A percentile compares a stretch with the other conserved stretches of the same genome.
phyloP scores from a whole-genome alignment of 2,113 vertebrate genomes.

The Nothoprocta pentlandii region DNA sequence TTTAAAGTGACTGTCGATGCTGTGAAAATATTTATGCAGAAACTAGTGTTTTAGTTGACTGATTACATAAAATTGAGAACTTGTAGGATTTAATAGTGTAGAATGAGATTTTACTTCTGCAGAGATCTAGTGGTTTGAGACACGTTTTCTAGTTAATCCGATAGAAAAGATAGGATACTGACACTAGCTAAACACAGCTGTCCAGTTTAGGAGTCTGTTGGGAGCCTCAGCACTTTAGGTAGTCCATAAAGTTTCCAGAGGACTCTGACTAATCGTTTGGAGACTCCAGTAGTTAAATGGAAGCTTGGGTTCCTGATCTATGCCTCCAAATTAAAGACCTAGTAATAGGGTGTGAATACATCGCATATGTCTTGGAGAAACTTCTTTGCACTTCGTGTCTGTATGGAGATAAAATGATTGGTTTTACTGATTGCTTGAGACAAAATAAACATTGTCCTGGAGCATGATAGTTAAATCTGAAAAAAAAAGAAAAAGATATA shows the following conservation, averaged over 20 bases:
- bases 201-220: constrained; percentile 10
- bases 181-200: not conserved
- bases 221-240: not conserved
- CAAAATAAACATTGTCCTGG: not conserved
- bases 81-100: not conserved
- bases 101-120: not conserved
- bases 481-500: not conserved
- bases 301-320: not conserved
- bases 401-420: not conserved
- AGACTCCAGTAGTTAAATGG: not conserved
- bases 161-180: not conserved
- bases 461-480: not conserved
- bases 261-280: not conserved
- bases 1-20: constrained; percentile 38
- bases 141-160: constrained; percentile 23
- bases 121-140: not conserved
- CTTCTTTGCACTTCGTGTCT: not conserved
- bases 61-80: not conserved
- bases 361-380: not conserved
- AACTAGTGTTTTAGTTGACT: constrained; percentile 27
- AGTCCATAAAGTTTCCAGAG: constrained; percentile 20
- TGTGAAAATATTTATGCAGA: constrained; percentile 49
- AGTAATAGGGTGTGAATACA: not conserved
- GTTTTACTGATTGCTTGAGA: not conserved
- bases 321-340: not conserved